These are phyloP conservation scores for Melanotaenia boesemani DNA, from an alignment of 2,797 vertebrate genomes.

Conservation along the genomic window DNA sequence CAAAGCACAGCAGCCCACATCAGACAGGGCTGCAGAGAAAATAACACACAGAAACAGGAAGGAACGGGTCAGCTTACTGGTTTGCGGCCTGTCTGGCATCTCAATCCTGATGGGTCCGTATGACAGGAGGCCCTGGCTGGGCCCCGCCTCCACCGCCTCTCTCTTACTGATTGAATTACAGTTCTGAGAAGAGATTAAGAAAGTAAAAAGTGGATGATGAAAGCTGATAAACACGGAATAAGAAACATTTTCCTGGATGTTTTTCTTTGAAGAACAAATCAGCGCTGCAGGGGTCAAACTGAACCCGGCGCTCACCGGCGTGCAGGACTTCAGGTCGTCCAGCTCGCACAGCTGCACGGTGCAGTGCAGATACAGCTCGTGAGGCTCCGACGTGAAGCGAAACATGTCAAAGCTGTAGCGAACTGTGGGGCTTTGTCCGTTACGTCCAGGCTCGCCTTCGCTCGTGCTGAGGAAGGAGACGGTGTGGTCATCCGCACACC, in stretches of 20 bases:
- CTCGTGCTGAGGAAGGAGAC: constrained; percentile 65
- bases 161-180: constrained; percentile 79
- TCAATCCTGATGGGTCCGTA: constrained; percentile 81
- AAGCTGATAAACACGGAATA: not conserved
- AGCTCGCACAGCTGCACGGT: constrained; percentile 78
- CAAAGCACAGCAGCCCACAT: not conserved
- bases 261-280: too few relatives aligned
- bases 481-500: constrained; percentile 76
- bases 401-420: constrained; percentile 84
- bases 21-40: not conserved
- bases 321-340: constrained; percentile 71
- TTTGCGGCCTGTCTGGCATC: constrained; percentile 53
- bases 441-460: constrained; percentile 6
- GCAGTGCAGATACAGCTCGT: constrained; percentile 83
- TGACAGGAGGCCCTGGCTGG: constrained; percentile 72
- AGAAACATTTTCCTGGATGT: too few relatives aligned
- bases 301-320: constrained; percentile 66
- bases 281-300: too few relatives aligned
- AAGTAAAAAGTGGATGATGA: not conserved
- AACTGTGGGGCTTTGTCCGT: constrained; percentile 64
- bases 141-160: constrained; percentile 57
- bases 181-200: constrained; percentile 62
- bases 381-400: constrained; percentile 67
- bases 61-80: constrained; percentile 58
- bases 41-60: not conserved